These are phyloP conservation scores for Nestor notabilis DNA, from an alignment of 2,113 vertebrate genomes.

Conservation along the genomic window DNA sequence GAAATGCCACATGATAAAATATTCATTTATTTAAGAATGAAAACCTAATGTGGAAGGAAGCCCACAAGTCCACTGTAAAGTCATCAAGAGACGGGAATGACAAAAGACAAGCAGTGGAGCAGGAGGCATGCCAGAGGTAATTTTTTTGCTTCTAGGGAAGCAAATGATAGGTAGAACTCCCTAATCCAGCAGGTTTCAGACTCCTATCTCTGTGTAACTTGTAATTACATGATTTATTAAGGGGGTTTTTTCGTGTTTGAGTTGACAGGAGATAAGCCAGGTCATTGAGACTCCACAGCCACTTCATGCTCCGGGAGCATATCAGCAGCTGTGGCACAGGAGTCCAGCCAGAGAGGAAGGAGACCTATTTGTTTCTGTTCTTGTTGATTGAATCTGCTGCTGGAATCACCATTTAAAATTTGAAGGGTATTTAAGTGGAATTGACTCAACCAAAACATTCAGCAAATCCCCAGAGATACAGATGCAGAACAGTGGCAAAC, in stretches of 20 bases:
- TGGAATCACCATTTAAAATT: conserved; percentile 1
- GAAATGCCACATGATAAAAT: neutral
- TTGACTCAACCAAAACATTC: conserved; percentile 49
- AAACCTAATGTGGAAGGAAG: neutral
- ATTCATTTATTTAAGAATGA: neutral
- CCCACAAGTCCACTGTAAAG: neutral
- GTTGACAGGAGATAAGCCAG: conserved; percentile 26
- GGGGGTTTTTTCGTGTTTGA: conserved; percentile 25
- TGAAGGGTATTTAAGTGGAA: conserved; percentile 29
- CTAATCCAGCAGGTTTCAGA: neutral
- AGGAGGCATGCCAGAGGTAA: neutral
- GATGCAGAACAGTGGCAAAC: conserved; percentile 36
- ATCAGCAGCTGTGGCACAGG: neutral
- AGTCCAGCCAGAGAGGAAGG: neutral
- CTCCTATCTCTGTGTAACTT: conserved; percentile 29
- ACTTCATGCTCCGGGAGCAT: neutral
- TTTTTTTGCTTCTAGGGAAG: neutral
- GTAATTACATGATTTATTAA: conserved; percentile 44
- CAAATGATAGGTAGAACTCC: neutral
- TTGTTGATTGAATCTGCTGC: neutral
- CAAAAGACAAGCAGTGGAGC: neutral
- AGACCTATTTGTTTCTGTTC: neutral
- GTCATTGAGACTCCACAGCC: conserved; percentile 36
- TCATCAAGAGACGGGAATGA: neutral
- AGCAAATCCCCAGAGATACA: conserved; percentile 19